Conservation (phyloP, 92 coral and sea anemone genomes). For the Porites rus region DNA sequence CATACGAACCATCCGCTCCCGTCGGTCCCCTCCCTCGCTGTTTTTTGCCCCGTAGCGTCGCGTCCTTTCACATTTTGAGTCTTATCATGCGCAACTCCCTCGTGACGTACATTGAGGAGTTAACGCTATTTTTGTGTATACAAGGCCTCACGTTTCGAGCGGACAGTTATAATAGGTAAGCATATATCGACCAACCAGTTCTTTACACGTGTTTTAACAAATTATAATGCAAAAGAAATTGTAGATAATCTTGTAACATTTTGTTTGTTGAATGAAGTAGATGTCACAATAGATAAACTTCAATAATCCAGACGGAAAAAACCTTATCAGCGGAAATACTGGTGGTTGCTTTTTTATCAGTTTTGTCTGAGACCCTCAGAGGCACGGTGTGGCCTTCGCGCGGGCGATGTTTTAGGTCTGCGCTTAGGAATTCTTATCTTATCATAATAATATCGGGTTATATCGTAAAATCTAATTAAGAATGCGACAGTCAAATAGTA, state of each 20-base stretch:
- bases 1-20: no score
- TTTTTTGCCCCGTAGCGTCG: no score
- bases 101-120: no score
- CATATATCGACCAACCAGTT: no score
- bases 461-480: constrained; percentile 52
- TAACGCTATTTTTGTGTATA: no score
- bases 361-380: neutral
- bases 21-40: no score
- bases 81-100: no score
- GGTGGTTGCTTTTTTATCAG: constrained; percentile 1
- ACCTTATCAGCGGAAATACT: constrained; percentile 44
- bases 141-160: no score
- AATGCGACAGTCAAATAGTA: constrained; percentile 43
- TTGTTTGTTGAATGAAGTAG: neutral
- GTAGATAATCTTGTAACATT: neutral
- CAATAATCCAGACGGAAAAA: neutral
- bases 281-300: neutral
- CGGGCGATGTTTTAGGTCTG: neutral
- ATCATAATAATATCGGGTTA: constrained; percentile 28
- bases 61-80: no score
- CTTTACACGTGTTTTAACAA: no score
- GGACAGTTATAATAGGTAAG: no score
- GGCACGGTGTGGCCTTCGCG: neutral
- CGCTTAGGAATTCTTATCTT: constrained; percentile 33
- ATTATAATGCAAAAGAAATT: no score